phyloP scores from a whole-genome alignment of 2,888 invertebrate species.

The Agonopterix alstromeriana region DNA sequence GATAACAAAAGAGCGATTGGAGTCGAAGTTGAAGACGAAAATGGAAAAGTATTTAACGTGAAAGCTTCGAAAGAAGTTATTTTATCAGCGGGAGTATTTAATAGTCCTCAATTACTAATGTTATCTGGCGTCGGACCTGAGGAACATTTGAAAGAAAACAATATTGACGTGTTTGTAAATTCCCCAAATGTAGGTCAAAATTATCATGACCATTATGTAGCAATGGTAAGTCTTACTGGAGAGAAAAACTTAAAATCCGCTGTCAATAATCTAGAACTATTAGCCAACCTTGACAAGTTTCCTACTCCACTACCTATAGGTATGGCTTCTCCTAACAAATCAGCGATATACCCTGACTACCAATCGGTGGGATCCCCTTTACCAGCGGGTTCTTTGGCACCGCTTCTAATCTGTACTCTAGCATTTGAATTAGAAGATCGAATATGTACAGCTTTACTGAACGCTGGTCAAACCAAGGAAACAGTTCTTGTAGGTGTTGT shows the following conservation, averaged over 20 bases:
- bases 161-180: constrained; percentile 28
- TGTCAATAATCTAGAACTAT: constrained; percentile 36
- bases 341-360: constrained; percentile 36
- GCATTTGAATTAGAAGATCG: constrained; percentile 21
- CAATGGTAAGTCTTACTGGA: constrained; percentile 26
- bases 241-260: constrained; percentile 18
- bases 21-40: constrained; percentile 27
- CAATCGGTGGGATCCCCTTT: constrained; percentile 23
- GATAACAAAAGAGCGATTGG: constrained; percentile 26
- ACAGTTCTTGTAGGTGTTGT: constrained; percentile 15
- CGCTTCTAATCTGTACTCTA: constrained; percentile 20
- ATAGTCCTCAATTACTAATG: constrained; percentile 45
- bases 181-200: constrained; percentile 38
- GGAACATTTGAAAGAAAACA: constrained; percentile 29
- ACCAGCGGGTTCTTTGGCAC: constrained; percentile 18
- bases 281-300: constrained; percentile 36
- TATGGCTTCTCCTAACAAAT: constrained; percentile 28
- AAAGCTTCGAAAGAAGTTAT: constrained; percentile 37
- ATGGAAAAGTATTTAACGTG: constrained; percentile 17
- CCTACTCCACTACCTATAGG: constrained; percentile 23
- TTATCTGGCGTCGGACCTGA: constrained; percentile 46
- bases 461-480: constrained; percentile 16
- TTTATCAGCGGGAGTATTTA: constrained; percentile 44
- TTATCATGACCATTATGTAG: constrained; percentile 39
- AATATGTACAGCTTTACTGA: constrained; percentile 19